Evolutionary conservation across 2,888 invertebrate species (phyloP).

Genomic region (Pristionchus japonicus): DNA sequence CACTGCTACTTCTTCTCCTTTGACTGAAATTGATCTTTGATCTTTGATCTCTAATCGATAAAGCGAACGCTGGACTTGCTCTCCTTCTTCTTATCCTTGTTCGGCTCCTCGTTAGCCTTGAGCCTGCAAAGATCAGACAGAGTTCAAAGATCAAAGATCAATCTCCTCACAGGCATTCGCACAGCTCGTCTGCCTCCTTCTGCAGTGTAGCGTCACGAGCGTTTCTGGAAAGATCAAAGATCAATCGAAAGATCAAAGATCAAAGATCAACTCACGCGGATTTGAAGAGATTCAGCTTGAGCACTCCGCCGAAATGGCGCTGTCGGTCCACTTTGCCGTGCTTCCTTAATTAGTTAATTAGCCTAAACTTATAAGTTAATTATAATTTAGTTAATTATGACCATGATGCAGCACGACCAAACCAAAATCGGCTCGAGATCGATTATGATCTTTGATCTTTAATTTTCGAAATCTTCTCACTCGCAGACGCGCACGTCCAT

Average conservation of each 20-base stretch:
- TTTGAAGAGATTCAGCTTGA: constrained; percentile 35
- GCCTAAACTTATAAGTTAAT: background rate
- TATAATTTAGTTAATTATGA: background rate
- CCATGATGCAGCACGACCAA: too few relatives aligned
- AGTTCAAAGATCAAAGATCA: background rate
- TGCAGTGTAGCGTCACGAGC: background rate
- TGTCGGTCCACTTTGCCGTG: constrained; percentile 25
- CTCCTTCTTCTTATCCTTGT: background rate
- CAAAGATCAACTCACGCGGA: background rate
- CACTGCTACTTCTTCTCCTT: background rate
- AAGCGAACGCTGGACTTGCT: background rate
- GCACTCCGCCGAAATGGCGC: background rate
- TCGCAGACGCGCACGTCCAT: constrained; percentile 5
- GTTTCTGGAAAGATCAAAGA: background rate
- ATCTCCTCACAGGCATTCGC: constrained; percentile 1
- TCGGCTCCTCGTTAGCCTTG: background rate
- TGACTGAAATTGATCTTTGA: background rate
- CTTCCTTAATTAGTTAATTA: background rate
- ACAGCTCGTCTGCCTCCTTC: constrained; percentile 20
- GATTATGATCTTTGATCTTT: too few relatives aligned
- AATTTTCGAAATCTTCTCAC: background rate
- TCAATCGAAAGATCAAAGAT: background rate
- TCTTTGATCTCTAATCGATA: background rate
- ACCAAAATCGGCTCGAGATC: too few relatives aligned
- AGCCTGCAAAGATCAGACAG: background rate